Percentiles rank a stretch among this genome's conserved stretches.
phyloP scores from a whole-genome alignment of 2,797 vertebrate species.

The Pipistrellus pipistrellus region DNA sequence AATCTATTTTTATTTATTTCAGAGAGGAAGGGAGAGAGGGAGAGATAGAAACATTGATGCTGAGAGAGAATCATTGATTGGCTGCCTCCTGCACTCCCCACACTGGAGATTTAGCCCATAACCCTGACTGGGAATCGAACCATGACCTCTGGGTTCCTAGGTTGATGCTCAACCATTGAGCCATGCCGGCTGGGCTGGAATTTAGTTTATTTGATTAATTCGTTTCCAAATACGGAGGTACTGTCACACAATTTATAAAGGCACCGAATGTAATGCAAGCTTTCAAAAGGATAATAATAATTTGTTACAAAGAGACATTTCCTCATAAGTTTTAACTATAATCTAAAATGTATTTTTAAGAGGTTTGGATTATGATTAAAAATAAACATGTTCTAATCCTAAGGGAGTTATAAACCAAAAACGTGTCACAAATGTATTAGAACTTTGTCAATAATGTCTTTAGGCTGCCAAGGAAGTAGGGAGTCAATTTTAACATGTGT shows the following conservation, averaged over 20 bases:
- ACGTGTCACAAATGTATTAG: not conserved
- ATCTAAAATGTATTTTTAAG: slow-evolving; percentile 26
- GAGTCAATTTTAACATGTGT: not conserved
- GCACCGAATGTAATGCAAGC: not conserved
- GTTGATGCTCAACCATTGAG: too few relatives aligned
- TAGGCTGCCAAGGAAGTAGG: not conserved
- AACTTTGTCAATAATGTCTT: slow-evolving; percentile 4
- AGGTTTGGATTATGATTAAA: not conserved
- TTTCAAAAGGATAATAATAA: slow-evolving; percentile 26
- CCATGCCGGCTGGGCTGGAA: too few relatives aligned
- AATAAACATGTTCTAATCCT: not conserved
- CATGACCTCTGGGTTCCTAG: too few relatives aligned
- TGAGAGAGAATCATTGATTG: too few relatives aligned
- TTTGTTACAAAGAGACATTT: not conserved
- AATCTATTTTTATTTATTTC: too few relatives aligned
- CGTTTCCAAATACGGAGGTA: slow-evolving; percentile 37
- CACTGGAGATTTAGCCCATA: too few relatives aligned
- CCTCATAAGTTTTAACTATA: not conserved
- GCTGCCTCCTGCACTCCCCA: too few relatives aligned
- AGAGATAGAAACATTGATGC: too few relatives aligned
- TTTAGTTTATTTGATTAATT: not conserved
- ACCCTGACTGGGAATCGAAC: too few relatives aligned
- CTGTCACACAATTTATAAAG: slow-evolving; percentile 16
- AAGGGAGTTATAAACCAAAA: not conserved
- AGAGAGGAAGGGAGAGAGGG: too few relatives aligned